Base-by-base conservation (phyloP, 2,113 vertebrate genomes). In the Spilogale gracilis region DNA sequence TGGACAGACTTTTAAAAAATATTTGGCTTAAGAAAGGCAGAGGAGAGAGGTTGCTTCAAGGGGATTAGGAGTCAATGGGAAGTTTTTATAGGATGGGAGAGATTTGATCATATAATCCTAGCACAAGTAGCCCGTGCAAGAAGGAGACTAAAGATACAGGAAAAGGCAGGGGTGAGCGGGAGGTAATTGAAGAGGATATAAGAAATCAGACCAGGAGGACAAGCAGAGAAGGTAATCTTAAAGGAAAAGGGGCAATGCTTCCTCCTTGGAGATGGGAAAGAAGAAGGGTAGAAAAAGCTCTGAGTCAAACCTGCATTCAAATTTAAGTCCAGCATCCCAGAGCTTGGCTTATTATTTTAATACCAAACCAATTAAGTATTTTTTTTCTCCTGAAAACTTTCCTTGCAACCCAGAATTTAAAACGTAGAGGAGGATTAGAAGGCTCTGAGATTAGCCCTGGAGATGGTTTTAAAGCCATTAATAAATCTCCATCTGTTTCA, bases 381-480 rank as follows among this genome's bases (percentile, higher is more conserved):
- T 93, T 38, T 58, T 82, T 93, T 43, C 73, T 78, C 54, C 69
- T 63, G 71, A 73, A 89, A 84, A 78, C 10, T 79, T 80, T 86
- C 71, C 73, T 86, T 65, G 69, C 18, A 82, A 63, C 60, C 18
- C 45, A 95, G 83, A 65, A 13, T 92, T 97, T 69, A 65, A 89
- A 79, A 65, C 52, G 50, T 61, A 73, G 52, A 91, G 63, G n/a
- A 94, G 56, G n/a, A 94, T 45, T 63, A 63, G 63, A 86, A 76
- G 9, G 9, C 14, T 81, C 91, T 56, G 60, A 61, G 63, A 83
- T 82, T 73, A 87, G 87, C 48, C 69, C 11, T 67, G 86, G 52
- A 89, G 69, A 89, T 56, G 78, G 32, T 6, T 89, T 90, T 82
- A 73, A 76, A 86, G 73, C 58, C 61, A 94, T 56, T 81, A 78